Percentiles rank a stretch among this genome's conserved stretches.
Evolutionary conservation across 1,140 invertebrate species (phyloP).

Genomic region (Dendrolimus punctatus): DNA sequence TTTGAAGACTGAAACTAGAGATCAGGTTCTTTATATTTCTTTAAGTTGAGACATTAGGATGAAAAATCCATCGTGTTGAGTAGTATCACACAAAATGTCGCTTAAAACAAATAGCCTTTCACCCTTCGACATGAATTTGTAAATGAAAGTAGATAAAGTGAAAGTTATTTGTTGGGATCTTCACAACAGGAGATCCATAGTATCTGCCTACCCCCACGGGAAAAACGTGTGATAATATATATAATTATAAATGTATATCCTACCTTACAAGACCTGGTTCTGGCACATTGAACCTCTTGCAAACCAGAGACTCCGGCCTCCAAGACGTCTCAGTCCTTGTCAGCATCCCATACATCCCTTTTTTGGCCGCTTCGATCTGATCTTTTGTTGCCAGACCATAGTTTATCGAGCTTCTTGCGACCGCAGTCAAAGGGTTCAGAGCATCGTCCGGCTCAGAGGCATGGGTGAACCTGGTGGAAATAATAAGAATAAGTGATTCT

Average conservation of each 20-base stretch:
- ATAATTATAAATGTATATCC: neutral
- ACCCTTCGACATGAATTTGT: no score
- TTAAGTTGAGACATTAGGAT: no score
- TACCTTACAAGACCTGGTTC: constrained; percentile 81
- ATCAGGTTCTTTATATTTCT: no score
- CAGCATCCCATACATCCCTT: constrained; percentile 87
- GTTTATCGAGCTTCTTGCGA: constrained; percentile 38
- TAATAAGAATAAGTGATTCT: neutral
- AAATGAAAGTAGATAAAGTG: no score
- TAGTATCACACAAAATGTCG: no score
- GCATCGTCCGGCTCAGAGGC: constrained; percentile 56
- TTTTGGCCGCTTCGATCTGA: constrained; percentile 79
- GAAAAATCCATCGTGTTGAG: no score
- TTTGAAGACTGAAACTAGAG: no score
- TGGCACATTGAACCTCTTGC: constrained; percentile 95
- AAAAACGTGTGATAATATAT: no score
- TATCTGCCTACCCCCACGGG: no score
- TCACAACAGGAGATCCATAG: no score
- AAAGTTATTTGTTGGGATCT: no score
- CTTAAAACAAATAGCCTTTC: no score
- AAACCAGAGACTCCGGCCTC: constrained; percentile 90
- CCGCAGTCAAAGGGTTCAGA: constrained; percentile 40
- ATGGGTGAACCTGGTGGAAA: constrained; percentile 50
- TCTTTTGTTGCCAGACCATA: constrained; percentile 64
- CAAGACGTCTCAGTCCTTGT: constrained; percentile 83